These are phyloP conservation scores for Drosophila borborema DNA, from an alignment of 2,888 invertebrate genomes.

Conservation along the genomic window DNA sequence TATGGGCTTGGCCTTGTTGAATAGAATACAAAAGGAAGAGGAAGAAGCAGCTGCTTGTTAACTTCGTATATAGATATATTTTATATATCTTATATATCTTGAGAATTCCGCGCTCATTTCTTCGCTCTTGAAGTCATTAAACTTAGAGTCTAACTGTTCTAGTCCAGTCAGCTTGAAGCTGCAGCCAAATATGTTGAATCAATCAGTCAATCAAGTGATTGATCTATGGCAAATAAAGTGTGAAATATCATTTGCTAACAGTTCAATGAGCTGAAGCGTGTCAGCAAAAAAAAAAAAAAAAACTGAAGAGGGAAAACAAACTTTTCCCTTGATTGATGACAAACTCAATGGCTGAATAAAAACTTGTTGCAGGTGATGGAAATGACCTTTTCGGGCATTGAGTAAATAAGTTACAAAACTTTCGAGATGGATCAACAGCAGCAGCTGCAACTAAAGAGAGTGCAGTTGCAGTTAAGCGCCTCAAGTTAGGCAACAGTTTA, in stretches of 20 bases:
- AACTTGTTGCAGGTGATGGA: background rate
- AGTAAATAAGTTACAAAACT: constrained; percentile 20
- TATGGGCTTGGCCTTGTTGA: background rate
- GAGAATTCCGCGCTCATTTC: background rate
- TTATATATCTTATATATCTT: background rate
- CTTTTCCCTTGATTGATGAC: background rate
- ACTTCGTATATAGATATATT: background rate
- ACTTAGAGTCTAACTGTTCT: background rate
- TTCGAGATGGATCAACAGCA: background rate
- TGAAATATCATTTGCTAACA: background rate
- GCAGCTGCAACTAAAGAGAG: background rate
- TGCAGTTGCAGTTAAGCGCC: constrained; percentile 26
- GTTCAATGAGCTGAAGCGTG: no score
- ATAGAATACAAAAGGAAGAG: background rate
- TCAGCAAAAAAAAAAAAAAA: no score
- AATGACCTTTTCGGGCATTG: background rate
- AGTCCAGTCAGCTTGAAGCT: background rate
- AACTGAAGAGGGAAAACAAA: background rate
- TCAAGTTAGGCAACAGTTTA: constrained; percentile 50
- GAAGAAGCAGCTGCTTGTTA: background rate
- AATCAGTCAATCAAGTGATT: background rate
- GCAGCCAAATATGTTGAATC: background rate
- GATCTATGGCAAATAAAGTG: background rate
- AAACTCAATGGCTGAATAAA: background rate
- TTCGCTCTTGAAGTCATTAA: background rate